A percentile compares a stretch with the other conserved stretches of the same genome.
Conservation (phyloP, 1,140 invertebrate genomes). For the Atta cephalotes region DNA sequence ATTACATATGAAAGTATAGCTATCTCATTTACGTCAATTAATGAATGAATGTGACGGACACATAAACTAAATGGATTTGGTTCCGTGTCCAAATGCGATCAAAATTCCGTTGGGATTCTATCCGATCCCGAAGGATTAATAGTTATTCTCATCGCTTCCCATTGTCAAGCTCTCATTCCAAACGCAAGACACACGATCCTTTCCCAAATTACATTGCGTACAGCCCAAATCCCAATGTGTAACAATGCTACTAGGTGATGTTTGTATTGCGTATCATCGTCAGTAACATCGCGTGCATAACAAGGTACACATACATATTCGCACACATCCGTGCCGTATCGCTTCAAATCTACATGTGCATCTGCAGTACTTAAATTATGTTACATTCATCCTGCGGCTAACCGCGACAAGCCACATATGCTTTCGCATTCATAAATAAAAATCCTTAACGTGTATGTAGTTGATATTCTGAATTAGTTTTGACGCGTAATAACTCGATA, state of each 20-base stretch:
- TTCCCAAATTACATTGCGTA: slow-evolving; percentile 30
- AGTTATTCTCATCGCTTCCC: slow-evolving; percentile 5
- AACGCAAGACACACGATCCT: slow-evolving; percentile 21
- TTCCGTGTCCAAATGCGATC: not conserved
- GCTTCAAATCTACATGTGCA: slow-evolving; percentile 16
- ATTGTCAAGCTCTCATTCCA: slow-evolving; percentile 7
- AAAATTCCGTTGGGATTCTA: slow-evolving; percentile 26
- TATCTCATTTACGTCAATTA: slow-evolving; percentile 28
- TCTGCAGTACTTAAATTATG: slow-evolving; percentile 34
- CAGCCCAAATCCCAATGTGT: slow-evolving; percentile 22
- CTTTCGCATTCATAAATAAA: slow-evolving; percentile 23
- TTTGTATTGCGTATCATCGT: slow-evolving; percentile 16
- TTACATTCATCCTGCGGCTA: slow-evolving; percentile 6
- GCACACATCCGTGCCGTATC: slow-evolving; percentile 8
- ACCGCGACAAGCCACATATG: not conserved
- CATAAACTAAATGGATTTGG: slow-evolving; percentile 34
- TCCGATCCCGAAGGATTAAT: slow-evolving; percentile 17
- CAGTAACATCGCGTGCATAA: slow-evolving; percentile 27
- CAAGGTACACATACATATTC: slow-evolving; percentile 5
- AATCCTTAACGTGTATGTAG: not conserved
- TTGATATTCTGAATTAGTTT: not conserved
- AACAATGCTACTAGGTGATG: slow-evolving; percentile 3
- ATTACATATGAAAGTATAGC: slow-evolving; percentile 14
- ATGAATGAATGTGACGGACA: slow-evolving; percentile 27
- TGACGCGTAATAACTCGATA: not conserved